Percentiles rank a stretch among this genome's conserved stretches.
Evolutionary conservation across 1,140 invertebrate species (phyloP).

Genomic region (Capitella teleta): DNA sequence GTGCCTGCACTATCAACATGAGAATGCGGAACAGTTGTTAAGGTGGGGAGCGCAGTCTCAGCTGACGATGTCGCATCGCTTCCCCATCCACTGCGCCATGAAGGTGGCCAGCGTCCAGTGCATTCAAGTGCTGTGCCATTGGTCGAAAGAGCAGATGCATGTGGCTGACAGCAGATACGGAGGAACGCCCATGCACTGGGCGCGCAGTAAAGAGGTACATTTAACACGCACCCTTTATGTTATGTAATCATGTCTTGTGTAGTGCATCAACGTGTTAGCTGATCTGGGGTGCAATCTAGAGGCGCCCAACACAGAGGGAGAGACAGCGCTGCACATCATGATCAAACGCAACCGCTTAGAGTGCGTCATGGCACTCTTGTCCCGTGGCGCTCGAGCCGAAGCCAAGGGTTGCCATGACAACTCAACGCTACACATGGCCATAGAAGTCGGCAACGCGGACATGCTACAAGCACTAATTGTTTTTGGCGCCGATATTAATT

Average conservation of each 20-base stretch:
- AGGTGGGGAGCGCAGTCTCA: constrained; percentile 35
- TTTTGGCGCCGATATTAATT: constrained; percentile 77
- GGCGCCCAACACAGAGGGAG: constrained; percentile 64
- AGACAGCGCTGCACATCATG: constrained; percentile 75
- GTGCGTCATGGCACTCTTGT: constrained; percentile 67
- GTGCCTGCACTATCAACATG: constrained; percentile 68
- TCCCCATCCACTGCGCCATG: constrained; percentile 33
- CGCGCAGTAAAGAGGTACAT: constrained; percentile 62
- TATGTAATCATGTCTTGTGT: not conserved
- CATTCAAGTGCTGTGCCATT: constrained; percentile 37
- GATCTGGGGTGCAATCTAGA: constrained; percentile 73
- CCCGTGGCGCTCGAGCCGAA: constrained; percentile 55
- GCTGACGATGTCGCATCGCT: constrained; percentile 19
- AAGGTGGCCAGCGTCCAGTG: constrained; percentile 21
- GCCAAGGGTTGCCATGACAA: constrained; percentile 62
- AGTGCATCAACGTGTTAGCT: constrained; percentile 43
- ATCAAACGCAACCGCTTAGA: constrained; percentile 50
- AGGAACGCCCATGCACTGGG: constrained; percentile 85
- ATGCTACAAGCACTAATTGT: constrained; percentile 60
- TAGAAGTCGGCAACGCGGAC: constrained; percentile 32
- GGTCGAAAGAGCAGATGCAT: constrained; percentile 38
- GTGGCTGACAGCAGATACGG: constrained; percentile 72
- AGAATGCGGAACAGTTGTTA: constrained; percentile 72
- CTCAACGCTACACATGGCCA: constrained; percentile 49
- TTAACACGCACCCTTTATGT: not conserved